phyloP scores from a whole-genome alignment of 2,888 invertebrate species.

The Agapostemon virescens region DNA sequence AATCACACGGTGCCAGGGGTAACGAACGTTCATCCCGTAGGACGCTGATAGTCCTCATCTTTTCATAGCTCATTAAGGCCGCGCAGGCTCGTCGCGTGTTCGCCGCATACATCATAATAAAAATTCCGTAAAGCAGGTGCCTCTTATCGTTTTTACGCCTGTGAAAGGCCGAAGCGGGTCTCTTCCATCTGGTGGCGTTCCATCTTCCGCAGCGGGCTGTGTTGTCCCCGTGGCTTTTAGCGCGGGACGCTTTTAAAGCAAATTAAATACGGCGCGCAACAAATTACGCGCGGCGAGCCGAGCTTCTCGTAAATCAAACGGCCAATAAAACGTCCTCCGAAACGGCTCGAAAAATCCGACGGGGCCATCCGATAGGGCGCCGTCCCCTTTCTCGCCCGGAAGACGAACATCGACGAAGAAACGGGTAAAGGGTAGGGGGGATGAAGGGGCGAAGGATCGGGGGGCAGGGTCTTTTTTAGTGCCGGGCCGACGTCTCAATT shows the following conservation, averaged over 20 bases:
- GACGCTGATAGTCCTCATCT: constrained; percentile 52
- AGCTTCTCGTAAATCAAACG: constrained; percentile 70
- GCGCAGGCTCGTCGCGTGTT: constrained; percentile 44
- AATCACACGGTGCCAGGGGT: constrained; percentile 19
- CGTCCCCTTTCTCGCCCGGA: constrained; percentile 31
- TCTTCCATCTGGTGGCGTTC: not conserved
- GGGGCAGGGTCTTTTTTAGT: constrained; percentile 63
- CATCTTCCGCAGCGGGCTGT: not conserved
- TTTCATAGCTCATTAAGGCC: constrained; percentile 62
- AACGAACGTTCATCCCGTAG: constrained; percentile 19
- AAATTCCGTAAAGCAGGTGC: constrained; percentile 65
- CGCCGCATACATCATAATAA: constrained; percentile 70
- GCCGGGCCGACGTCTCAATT: constrained; percentile 73
- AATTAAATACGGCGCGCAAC: constrained; percentile 72
- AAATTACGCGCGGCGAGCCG: constrained; percentile 64
- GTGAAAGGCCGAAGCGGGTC: constrained; percentile 31
- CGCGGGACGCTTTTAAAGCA: constrained; percentile 58
- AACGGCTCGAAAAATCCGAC: constrained; percentile 60
- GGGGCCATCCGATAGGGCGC: constrained; percentile 31
- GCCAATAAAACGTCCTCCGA: constrained; percentile 66
- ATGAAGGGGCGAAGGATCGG: not conserved
- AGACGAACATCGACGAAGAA: constrained; percentile 24
- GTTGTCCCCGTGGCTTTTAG: constrained; percentile 15
- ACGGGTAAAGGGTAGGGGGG: not conserved
- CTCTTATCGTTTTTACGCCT: constrained; percentile 71